These are phyloP conservation scores for Drosophila murphyi DNA, from an alignment of 1,140 invertebrate species.

Conservation along the genomic window DNA sequence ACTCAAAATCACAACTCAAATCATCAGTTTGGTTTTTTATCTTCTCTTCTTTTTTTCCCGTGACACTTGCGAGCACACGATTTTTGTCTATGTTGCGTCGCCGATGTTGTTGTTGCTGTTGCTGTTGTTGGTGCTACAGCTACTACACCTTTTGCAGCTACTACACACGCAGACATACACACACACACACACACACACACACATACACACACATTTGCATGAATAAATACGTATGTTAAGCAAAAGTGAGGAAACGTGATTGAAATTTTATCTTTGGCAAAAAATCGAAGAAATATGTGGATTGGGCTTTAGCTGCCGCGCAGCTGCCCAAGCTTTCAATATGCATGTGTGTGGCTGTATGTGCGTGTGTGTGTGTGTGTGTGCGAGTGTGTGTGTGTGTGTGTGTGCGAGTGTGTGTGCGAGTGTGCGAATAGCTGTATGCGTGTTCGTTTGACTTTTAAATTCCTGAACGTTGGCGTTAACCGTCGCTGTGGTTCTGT, in stretches of 20 bases:
- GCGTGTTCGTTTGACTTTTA: constrained; percentile 25
- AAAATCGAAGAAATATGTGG: constrained; percentile 62
- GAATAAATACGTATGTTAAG: constrained; percentile 38
- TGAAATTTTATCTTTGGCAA: constrained; percentile 78
- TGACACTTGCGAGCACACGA: background rate
- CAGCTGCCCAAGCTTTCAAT: constrained; percentile 34
- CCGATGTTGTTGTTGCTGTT: constrained; percentile 4
- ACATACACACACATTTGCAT: constrained; percentile 8
- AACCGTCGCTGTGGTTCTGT: constrained; percentile 48
- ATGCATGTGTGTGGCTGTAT: constrained; percentile 9
- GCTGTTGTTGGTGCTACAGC: background rate
- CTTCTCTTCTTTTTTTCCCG: background rate
- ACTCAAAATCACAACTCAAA: constrained; percentile 9
- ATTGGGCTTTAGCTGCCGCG: constrained; percentile 51
- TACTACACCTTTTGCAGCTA: constrained; percentile 11
- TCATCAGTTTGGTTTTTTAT: constrained; percentile 3
- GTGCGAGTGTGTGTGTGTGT: background rate
- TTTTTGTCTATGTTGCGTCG: constrained; percentile 8
- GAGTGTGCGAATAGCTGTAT: constrained; percentile 9
- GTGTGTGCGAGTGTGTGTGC: background rate
- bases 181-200: constrained; percentile 3
- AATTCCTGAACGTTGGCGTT: constrained; percentile 53
- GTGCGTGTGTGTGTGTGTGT: constrained; percentile 7
- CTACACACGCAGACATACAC: too few relatives aligned
- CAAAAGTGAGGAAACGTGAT: constrained; percentile 77